Percentiles rank a stretch among this genome's conserved stretches.
Evolutionary conservation across 2,888 invertebrate species (phyloP).

Genomic region (Tetramorium bicarinatum): DNA sequence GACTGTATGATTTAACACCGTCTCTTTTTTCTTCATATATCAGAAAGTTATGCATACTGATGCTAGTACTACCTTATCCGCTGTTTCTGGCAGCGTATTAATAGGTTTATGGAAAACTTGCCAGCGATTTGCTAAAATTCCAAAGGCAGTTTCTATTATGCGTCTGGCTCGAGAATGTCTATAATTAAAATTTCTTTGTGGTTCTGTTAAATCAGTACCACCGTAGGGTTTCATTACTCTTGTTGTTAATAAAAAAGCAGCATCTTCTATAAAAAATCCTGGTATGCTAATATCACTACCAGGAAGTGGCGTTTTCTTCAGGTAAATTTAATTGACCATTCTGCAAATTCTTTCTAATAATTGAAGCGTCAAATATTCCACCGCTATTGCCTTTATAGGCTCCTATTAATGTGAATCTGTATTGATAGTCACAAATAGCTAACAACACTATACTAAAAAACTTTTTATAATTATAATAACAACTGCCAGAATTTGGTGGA

Average conservation of each 20-base stretch:
- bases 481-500: constrained; percentile 12
- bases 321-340: neutral
- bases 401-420: neutral
- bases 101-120: neutral
- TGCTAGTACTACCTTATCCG: neutral
- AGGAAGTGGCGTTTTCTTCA: neutral
- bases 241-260: neutral
- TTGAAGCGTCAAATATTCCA: constrained; percentile 6
- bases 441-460: neutral
- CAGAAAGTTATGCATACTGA: neutral
- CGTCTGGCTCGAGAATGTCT: neutral
- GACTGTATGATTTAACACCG: neutral
- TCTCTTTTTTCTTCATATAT: neutral
- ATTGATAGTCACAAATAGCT: neutral
- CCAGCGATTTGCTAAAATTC: neutral
- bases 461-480: constrained; percentile 16
- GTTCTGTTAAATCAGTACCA: neutral
- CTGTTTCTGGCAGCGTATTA: neutral
- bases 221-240: constrained; percentile 1
- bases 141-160: neutral
- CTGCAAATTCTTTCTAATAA: neutral
- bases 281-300: neutral
- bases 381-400: neutral
- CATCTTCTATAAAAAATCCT: neutral
- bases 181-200: constrained; percentile 15